Evolutionary conservation across 2,113 vertebrate genomes (phyloP), one percentile per base, ranked within the genome.

Genomic region (Neolamprologus caudopunctatus): DNA sequence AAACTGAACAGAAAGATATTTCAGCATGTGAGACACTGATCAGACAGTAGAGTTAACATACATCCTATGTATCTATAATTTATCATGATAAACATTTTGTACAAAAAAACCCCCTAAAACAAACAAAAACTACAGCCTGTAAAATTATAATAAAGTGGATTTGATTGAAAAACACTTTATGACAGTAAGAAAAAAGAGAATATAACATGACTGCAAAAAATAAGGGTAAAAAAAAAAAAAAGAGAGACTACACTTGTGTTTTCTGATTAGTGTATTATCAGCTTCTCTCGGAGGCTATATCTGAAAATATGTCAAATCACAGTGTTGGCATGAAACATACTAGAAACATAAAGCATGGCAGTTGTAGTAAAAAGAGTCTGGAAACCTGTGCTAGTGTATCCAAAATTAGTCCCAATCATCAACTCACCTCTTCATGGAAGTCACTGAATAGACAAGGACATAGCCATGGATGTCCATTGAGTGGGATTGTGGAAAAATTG

Each of bases 401-500:
- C 14, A 17, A 28, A 75, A 75, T 50, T 31, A 50, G 16, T 75
- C 26, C 28, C 13, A 79, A 79, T 17, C 9, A 73, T 45, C 33
- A 4, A 90, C 93, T 94, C 87, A 98, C 98, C 97, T 98, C 95
- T 92, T 96, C 90, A 96, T 94, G 84, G 97, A 98, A 8, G 96
- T 97, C 90, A 98, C 97, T 1, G 95, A 97, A 92, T 97, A 97
- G 21, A 98, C 96, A 78, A 98, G 96, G 90, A 98, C 91, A 35
- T 97, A 98, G 68, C 97, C 95, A 9, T 98, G 97, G 91, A 97
- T 97, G 85, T 97, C 94, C 89, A 97, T 96, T 90, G 97, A 86
- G 89, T 98, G 96, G 82, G 97, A 98, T 55, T 97, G 97, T 55
- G 97, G 96, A 88, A 98, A 97, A 95, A 98, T 97, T 61, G 97